Conservation (phyloP, 2,888 invertebrate species). For the Brachynemurus nebulosus region DNA sequence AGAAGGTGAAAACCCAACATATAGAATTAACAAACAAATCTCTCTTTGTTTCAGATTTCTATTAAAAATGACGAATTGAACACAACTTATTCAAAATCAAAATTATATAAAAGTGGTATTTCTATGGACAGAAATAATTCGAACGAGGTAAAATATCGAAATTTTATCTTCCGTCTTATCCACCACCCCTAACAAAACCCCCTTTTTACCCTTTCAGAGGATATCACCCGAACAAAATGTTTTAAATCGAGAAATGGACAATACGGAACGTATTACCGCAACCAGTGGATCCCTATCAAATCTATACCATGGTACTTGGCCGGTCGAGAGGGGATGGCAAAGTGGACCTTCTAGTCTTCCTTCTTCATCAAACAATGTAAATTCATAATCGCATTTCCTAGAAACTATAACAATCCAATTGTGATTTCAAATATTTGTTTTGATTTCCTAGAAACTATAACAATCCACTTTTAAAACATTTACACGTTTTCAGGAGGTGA, state of each 20-base stretch:
- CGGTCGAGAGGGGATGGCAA: constrained; percentile 33
- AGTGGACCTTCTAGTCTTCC: constrained; percentile 9
- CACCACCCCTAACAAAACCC: no score
- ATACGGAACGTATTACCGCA: constrained; percentile 12
- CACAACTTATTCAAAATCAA: constrained; percentile 7
- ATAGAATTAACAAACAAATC: no score
- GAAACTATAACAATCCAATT: no score
- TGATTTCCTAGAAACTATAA: not conserved
- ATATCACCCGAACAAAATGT: constrained; percentile 2
- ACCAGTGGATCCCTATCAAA: constrained; percentile 27
- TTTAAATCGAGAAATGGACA: constrained; percentile 1
- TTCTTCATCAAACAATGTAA: constrained; percentile 5
- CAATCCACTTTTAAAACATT: constrained; percentile 17
- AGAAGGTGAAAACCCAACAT: no score
- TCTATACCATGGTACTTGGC: constrained; percentile 48
- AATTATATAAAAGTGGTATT: constrained; percentile 1
- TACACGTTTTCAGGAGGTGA: constrained; percentile 34
- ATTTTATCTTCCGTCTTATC: no score
- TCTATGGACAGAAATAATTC: constrained; percentile 4
- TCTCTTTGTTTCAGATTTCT: constrained; percentile 5
- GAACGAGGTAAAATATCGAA: no score
- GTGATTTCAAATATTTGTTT: no score
- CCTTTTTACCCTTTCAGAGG: no score
- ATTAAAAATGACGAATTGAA: constrained; percentile 1
- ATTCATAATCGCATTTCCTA: not conserved